Evolutionary conservation across 2,888 invertebrate species (phyloP).

Genomic region (Nemoura dubitans): DNA sequence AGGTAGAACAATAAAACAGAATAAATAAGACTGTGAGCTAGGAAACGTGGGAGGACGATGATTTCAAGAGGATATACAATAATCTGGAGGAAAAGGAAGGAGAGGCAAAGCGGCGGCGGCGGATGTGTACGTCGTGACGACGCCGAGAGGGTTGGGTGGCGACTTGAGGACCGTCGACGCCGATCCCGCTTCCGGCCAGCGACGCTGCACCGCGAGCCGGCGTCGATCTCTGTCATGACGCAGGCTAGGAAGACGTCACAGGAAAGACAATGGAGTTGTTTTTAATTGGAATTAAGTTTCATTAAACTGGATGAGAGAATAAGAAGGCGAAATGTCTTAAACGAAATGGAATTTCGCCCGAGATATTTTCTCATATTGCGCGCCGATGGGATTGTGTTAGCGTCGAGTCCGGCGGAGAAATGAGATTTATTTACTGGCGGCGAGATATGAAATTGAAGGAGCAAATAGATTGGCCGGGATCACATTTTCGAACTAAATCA

Average conservation of each 20-base stretch:
- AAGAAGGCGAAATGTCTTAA: neutral
- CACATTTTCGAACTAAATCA: neutral
- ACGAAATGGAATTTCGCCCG: neutral
- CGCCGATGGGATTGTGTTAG: neutral
- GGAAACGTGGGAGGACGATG: neutral
- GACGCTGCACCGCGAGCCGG: neutral
- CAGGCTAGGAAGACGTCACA: neutral
- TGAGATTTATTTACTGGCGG: neutral
- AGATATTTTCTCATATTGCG: neutral
- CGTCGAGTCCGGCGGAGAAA: neutral
- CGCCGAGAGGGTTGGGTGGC: neutral
- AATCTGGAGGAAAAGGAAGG: neutral
- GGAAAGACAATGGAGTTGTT: neutral
- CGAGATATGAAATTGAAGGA: neutral
- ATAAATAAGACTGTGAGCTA: neutral
- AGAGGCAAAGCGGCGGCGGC: neutral
- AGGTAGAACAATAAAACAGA: slow-evolving; percentile 12
- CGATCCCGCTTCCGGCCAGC: neutral
- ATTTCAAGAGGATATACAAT: slow-evolving; percentile 12
- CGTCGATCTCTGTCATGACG: neutral
- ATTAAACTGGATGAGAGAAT: neutral
- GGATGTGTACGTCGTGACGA: neutral
- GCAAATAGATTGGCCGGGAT: slow-evolving; percentile 18
- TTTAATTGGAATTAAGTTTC: slow-evolving; percentile 2
- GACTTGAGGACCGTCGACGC: neutral